Evolutionary conservation across 2,797 vertebrate species (phyloP).

Genomic region (Chrosomus eos): DNA sequence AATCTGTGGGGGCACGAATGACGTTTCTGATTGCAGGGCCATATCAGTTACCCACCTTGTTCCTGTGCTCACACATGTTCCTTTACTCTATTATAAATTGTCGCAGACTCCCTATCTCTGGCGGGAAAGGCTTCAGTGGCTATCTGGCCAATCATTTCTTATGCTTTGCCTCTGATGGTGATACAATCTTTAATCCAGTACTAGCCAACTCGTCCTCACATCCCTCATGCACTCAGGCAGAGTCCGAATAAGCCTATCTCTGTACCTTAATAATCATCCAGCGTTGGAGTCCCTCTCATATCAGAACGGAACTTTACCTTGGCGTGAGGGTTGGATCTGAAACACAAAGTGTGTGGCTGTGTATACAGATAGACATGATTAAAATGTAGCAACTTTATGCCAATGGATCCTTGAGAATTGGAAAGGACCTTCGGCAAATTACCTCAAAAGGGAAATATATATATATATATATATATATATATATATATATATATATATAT

Average conservation of each 20-base stretch:
- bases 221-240: constrained; percentile 65
- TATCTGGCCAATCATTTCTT: constrained; percentile 64
- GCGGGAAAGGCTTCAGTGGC: constrained; percentile 56
- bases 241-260: constrained; percentile 66
- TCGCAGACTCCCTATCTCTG: constrained; percentile 57
- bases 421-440: neutral
- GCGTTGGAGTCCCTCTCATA: constrained; percentile 39
- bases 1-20: neutral
- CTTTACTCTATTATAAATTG: constrained; percentile 60
- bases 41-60: constrained; percentile 53
- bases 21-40: constrained; percentile 17
- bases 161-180: constrained; percentile 40
- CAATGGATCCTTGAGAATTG: neutral
- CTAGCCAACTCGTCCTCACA: constrained; percentile 65
- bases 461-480: too few relatives aligned
- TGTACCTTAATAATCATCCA: constrained; percentile 56
- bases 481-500: too few relatives aligned
- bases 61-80: constrained; percentile 48
- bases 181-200: constrained; percentile 77
- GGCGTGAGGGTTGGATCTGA: neutral
- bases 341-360: neutral
- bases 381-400: neutral
- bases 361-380: neutral
- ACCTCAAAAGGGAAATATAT: neutral
- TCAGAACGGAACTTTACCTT: constrained; percentile 29